Conservation (phyloP, 1,140 invertebrate genomes). For the Thaumatotibia leucotreta region DNA sequence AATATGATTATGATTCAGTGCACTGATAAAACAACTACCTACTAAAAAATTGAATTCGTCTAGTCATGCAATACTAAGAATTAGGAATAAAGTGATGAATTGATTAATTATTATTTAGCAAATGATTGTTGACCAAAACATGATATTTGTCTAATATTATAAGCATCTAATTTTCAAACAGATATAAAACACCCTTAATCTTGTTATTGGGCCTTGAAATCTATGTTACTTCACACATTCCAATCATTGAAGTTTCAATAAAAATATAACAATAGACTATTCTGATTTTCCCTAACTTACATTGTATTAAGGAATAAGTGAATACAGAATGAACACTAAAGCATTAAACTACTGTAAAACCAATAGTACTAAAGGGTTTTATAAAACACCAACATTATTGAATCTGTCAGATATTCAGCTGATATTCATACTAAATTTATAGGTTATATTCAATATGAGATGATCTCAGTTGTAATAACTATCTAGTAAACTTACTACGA, state of each 20-base stretch:
- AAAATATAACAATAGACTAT: background rate
- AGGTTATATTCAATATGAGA: constrained; percentile 14
- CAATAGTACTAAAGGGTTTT: background rate
- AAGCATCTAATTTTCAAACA: too few relatives aligned
- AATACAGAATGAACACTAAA: background rate
- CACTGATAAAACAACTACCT: too few relatives aligned
- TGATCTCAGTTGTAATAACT: background rate
- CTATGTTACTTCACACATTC: background rate
- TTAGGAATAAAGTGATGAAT: too few relatives aligned
- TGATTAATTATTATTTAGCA: background rate
- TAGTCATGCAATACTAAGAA: too few relatives aligned
- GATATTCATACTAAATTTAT: constrained; percentile 13
- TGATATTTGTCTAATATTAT: background rate
- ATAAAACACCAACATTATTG: background rate
- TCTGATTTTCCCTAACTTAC: background rate
- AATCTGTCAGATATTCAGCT: background rate
- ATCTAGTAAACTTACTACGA: background rate
- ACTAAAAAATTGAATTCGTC: too few relatives aligned
- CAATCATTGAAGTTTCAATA: background rate
- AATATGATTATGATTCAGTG: too few relatives aligned
- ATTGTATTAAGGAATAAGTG: background rate
- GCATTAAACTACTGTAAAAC: background rate
- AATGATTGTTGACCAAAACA: background rate
- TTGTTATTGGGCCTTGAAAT: background rate
- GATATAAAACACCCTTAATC: background rate